Percentiles rank a stretch among this genome's conserved stretches.
phyloP scores from a whole-genome alignment of 2,888 invertebrate species.

The Drosophila quasianomalipes region DNA sequence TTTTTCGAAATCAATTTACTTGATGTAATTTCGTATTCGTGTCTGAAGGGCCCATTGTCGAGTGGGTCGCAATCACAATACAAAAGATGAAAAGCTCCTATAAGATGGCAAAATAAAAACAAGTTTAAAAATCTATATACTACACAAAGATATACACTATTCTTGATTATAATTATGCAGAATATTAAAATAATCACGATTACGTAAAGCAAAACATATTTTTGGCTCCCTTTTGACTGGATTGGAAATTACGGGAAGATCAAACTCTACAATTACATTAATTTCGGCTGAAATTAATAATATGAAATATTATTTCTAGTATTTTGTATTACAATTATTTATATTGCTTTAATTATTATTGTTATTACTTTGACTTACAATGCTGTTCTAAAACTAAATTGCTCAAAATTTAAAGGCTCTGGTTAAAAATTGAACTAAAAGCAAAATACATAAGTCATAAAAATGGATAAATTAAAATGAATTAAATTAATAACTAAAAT shows the following conservation, averaged over 20 bases:
- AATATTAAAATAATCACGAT: neutral
- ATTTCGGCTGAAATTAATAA: neutral
- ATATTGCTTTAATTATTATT: neutral
- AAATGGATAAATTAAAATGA: neutral
- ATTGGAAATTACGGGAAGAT: neutral
- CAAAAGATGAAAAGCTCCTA: neutral
- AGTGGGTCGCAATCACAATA: conserved; percentile 8
- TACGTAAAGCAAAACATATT: neutral
- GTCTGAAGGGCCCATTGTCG: conserved; percentile 17
- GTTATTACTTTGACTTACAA: neutral
- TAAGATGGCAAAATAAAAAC: neutral
- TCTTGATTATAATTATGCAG: too few relatives aligned
- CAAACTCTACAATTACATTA: neutral
- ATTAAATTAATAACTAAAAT: neutral
- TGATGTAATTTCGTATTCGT: conserved; percentile 11
- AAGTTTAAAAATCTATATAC: neutral
- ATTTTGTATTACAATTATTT: neutral
- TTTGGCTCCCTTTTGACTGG: neutral
- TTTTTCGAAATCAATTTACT: conserved; percentile 41
- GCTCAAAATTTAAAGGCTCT: neutral
- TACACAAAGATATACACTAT: neutral
- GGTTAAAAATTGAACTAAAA: neutral
- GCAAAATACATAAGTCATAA: neutral
- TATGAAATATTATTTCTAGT: neutral
- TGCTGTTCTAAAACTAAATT: neutral